Evolutionary conservation across 2,888 invertebrate species (phyloP).

Genomic region (Cepaea hortensis): DNA sequence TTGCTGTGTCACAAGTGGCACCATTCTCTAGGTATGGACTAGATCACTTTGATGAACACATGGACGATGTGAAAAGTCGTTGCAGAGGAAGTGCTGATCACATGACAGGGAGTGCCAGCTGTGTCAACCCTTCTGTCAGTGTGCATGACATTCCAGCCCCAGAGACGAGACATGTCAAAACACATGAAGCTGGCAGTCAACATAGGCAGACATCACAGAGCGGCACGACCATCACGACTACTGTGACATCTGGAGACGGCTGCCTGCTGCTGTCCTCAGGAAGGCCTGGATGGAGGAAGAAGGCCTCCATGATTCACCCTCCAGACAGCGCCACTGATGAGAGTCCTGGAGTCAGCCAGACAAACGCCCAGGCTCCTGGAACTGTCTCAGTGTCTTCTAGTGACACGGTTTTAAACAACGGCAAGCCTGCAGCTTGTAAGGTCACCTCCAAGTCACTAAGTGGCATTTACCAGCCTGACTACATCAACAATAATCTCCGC

Average conservation of each 20-base stretch:
- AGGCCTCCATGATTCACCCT: slow-evolving; percentile 48
- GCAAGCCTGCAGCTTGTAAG: slow-evolving; percentile 61
- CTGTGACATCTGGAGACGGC: neutral
- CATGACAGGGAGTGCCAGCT: slow-evolving; percentile 50
- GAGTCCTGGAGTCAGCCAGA: neutral
- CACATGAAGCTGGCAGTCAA: neutral
- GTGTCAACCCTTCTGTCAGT: slow-evolving; percentile 56
- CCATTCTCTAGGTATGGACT: slow-evolving; percentile 72
- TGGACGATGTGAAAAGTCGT: slow-evolving; percentile 49
- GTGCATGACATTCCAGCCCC: slow-evolving; percentile 63
- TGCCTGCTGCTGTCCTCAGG: neutral
- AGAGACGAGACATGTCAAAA: neutral
- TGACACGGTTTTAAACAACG: slow-evolving; percentile 67
- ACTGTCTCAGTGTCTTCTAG: neutral
- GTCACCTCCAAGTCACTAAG: slow-evolving; percentile 55
- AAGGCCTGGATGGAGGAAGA: slow-evolving; percentile 54
- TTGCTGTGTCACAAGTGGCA: slow-evolving; percentile 55
- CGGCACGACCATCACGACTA: neutral
- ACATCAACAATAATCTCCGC: slow-evolving; percentile 73
- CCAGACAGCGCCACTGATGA: neutral
- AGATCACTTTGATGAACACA: slow-evolving; percentile 68
- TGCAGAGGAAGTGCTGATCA: slow-evolving; percentile 53
- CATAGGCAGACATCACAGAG: neutral
- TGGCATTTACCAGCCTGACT: slow-evolving; percentile 63
- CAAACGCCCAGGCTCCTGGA: slow-evolving; percentile 33